Evolutionary conservation across 2,888 invertebrate genomes (phyloP), one percentile per base, ranked within the genome.

Genomic region (Phytoseiulus persimilis): DNA sequence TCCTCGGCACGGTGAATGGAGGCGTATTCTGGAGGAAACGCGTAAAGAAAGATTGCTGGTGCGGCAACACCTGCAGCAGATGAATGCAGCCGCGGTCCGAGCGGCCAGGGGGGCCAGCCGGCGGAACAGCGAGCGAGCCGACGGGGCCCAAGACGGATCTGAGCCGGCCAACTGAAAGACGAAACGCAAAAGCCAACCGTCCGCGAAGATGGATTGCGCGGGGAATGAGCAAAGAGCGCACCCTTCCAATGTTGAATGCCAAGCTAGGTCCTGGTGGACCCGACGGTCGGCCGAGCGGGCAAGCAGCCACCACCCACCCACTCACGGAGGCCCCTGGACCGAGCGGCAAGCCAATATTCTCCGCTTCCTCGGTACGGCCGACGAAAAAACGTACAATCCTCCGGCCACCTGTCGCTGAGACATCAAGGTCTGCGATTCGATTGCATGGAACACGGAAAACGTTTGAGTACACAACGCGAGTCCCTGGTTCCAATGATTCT

Each of bases 141-240:
- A 6, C 46, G 9, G 46, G 14, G 46, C 65, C 65, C 65, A 65
- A 65, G 65, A 65, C 65, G 65, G 65, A 65, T 65, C 65, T 65
- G 65, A 65, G 65, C 65, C 65, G 65, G 18, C 65, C 65, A 65
- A 65, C 65, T 65, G 65, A 65, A 65, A 65, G 65, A 65, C 65
- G 65, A 65, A 65, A 65, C 65, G 65, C 65, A 65, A 65, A 65
- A 65, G 65, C 65, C 65, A 65, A 65, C 65, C 65, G 65, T 28
- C 65, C 65, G 65, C 65, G 65, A 65, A 65, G 65, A 65, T 65
- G 65, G 65, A 65, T 65, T 65, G 65, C 65, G 65, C 65, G 18
- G 65, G 65, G 65, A 65, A 65, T 65, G 65, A 65, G 65, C 65
- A 65, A 65, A 65, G 65, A 65, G 65, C 65, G 65, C 65, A 65